Percentiles rank a stretch among this genome's conserved stretches.
Evolutionary conservation across 2,113 vertebrate species (phyloP).

Genomic region (Myrmophylax atrothorax): DNA sequence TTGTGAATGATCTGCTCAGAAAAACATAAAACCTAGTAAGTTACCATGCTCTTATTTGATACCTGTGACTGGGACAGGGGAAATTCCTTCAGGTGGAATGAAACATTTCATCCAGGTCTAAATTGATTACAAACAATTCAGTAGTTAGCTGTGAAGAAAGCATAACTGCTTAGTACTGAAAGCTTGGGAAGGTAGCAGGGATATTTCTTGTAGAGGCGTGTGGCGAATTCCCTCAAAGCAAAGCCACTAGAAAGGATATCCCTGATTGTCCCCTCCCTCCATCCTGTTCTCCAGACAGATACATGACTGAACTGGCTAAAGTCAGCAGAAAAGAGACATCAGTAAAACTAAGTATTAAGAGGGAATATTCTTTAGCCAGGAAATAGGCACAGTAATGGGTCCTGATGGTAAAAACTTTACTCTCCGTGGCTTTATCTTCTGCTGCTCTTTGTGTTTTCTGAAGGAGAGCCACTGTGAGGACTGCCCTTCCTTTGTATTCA

Average conservation of each 20-base stretch:
- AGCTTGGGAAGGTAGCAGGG: background rate
- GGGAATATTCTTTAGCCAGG: background rate
- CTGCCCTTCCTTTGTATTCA: background rate
- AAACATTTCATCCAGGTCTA: background rate
- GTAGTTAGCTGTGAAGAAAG: background rate
- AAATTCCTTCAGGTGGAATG: background rate
- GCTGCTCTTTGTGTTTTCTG: background rate
- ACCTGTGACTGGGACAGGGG: background rate
- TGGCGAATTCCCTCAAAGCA: background rate
- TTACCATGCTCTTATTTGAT: background rate
- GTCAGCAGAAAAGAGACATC: background rate
- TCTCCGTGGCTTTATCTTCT: background rate
- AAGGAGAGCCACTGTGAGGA: background rate
- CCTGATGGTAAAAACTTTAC: background rate
- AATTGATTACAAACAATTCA: background rate
- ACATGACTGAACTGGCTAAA: background rate
- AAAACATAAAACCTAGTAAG: background rate
- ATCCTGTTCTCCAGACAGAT: background rate
- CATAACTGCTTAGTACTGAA: background rate
- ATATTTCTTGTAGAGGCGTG: background rate
- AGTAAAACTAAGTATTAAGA: background rate
- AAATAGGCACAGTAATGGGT: background rate
- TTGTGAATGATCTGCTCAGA: background rate
- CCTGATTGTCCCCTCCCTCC: background rate
- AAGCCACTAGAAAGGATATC: background rate